Percentiles rank a stretch among this genome's conserved stretches.
Evolutionary conservation across 2,888 invertebrate genomes (phyloP).

Genomic region (Cecidostiba fungosa): DNA sequence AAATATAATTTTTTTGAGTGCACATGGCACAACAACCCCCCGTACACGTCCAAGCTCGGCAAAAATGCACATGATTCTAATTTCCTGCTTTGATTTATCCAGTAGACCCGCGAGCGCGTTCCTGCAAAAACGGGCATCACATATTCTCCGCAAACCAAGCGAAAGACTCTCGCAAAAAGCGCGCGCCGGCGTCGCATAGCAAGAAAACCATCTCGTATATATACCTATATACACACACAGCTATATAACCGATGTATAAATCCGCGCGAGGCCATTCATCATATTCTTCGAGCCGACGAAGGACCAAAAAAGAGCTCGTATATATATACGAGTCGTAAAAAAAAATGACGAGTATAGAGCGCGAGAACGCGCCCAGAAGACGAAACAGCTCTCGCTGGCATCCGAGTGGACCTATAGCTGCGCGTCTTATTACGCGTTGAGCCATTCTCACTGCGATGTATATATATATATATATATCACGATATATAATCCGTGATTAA

Average conservation of each 20-base stretch:
- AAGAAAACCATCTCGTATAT: conserved; percentile 9
- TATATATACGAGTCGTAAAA: background rate
- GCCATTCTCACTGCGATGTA: conserved; percentile 6
- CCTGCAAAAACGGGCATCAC: conserved; percentile 11
- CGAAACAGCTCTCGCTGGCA: background rate
- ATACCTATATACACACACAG: background rate
- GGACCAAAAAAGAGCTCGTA: background rate
- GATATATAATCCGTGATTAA: conserved; percentile 58
- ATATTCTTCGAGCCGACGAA: conserved; percentile 39
- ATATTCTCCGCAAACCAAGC: conserved; percentile 30
- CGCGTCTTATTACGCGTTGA: conserved; percentile 40
- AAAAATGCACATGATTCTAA: conserved; percentile 9
- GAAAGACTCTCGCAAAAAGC: conserved; percentile 5
- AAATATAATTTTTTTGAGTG: no score
- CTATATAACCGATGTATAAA: conserved; percentile 39
- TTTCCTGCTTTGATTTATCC: conserved; percentile 36
- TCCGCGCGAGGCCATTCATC: conserved; percentile 51
- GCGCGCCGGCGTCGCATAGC: background rate
- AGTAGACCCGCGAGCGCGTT: background rate
- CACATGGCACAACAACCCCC: no score
- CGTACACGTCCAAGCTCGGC: background rate
- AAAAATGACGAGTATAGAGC: background rate
- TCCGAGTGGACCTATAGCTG: background rate
- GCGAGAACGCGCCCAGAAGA: background rate
- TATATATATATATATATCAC: no score